Percentiles rank a stretch among this genome's conserved stretches.
Conservation (phyloP, 2,113 vertebrate species). For the Ciconia maguari region DNA sequence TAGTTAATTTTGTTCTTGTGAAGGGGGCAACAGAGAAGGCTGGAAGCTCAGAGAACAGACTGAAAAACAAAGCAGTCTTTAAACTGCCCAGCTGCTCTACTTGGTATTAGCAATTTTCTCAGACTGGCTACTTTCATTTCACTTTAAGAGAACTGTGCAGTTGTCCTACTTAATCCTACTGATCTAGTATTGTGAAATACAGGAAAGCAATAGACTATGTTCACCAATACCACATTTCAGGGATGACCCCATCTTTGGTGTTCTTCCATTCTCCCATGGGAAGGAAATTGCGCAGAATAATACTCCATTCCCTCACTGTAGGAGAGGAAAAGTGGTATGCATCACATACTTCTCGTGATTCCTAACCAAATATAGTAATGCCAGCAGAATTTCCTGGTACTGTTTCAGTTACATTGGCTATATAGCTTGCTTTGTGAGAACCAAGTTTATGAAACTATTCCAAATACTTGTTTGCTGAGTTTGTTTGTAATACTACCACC, state of each 20-base stretch:
- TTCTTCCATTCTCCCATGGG: not conserved
- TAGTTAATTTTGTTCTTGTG: not conserved
- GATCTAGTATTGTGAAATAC: not conserved
- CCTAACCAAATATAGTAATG: not conserved
- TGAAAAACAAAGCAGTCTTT: not conserved
- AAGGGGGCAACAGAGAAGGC: not conserved
- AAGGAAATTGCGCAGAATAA: not conserved
- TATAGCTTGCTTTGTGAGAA: not conserved
- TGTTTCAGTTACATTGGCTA: not conserved
- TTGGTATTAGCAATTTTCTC: not conserved
- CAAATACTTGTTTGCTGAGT: not conserved
- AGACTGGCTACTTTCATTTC: not conserved
- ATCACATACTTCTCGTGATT: not conserved
- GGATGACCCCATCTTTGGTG: not conserved
- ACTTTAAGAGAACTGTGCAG: not conserved
- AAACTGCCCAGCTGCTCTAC: not conserved
- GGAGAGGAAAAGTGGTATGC: not conserved
- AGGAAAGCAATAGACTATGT: not conserved
- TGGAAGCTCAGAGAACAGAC: not conserved
- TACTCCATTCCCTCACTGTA: not conserved
- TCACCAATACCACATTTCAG: not conserved
- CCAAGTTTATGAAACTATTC: not conserved
- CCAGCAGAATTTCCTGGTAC: not conserved
- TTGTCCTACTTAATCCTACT: not conserved
- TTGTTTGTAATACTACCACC: not conserved